Percentiles rank a stretch among this genome's conserved stretches.
These are phyloP conservation scores for Mormoops blainvillei DNA, from an alignment of 2,113 vertebrate species.

Conservation along the genomic window DNA sequence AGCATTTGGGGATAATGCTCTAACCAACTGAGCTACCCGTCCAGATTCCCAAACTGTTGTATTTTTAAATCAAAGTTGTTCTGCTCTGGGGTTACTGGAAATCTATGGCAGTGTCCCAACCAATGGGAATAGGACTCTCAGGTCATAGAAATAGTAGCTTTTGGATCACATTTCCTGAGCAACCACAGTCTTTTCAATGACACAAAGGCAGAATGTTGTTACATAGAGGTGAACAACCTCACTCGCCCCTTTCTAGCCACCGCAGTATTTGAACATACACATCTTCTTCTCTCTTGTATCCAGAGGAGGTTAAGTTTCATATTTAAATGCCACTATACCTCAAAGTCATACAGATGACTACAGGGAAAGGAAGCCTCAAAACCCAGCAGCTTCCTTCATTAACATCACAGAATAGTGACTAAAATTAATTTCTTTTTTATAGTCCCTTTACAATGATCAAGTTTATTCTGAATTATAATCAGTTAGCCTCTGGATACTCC, in stretches of 20 bases:
- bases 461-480: slow-evolving; percentile 20
- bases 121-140: background rate
- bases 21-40: background rate
- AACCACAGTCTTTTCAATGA: background rate
- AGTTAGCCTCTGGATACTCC: background rate
- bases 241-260: background rate
- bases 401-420: background rate
- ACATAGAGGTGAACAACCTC: background rate
- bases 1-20: no score
- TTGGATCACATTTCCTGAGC: background rate
- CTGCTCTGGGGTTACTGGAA: background rate
- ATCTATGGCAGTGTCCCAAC: background rate
- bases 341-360: background rate
- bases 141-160: background rate
- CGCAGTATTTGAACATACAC: background rate
- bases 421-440: slow-evolving; percentile 3
- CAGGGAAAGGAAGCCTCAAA: background rate
- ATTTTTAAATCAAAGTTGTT: slow-evolving; percentile 10
- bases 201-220: background rate
- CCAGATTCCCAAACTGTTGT: background rate
- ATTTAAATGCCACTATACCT: background rate
- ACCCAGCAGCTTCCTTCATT: background rate
- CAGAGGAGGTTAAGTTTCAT: background rate
- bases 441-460: background rate
- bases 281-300: background rate